Conservation (phyloP, 2,113 vertebrate species). For the Cynocephalus volans region DNA sequence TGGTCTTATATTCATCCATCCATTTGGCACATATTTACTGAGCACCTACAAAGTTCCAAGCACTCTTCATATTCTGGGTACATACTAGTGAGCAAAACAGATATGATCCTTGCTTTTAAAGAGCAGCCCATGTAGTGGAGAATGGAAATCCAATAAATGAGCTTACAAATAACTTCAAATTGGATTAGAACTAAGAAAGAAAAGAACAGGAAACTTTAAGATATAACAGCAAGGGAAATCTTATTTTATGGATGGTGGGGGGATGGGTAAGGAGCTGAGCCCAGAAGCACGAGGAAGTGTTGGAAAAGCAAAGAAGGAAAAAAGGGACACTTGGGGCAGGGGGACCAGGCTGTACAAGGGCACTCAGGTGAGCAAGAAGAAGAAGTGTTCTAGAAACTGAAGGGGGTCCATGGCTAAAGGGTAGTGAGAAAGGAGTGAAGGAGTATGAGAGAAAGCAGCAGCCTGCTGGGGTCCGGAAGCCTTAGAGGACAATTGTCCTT, state of each 20-base stretch:
- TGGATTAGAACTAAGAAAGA: not conserved
- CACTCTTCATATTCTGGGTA: not conserved
- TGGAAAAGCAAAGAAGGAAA: not conserved
- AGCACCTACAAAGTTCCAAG: not conserved
- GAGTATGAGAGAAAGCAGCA: not conserved
- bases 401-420: not conserved
- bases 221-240: not conserved
- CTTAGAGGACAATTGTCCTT: not conserved
- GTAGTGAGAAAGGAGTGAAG: not conserved
- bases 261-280: not conserved
- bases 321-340: not conserved
- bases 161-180: not conserved
- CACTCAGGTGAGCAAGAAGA: not conserved
- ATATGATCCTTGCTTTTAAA: not conserved
- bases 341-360: not conserved
- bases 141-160: not conserved
- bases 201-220: not conserved
- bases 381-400: not conserved
- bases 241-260: not conserved
- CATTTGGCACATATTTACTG: not conserved
- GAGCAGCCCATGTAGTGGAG: not conserved
- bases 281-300: not conserved
- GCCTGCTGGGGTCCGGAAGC: not conserved
- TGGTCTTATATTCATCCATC: not conserved
- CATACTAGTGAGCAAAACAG: not conserved